These are phyloP conservation scores for Sinohyriopsis cumingii DNA, from an alignment of 2,888 invertebrate genomes.

Conservation along the genomic window DNA sequence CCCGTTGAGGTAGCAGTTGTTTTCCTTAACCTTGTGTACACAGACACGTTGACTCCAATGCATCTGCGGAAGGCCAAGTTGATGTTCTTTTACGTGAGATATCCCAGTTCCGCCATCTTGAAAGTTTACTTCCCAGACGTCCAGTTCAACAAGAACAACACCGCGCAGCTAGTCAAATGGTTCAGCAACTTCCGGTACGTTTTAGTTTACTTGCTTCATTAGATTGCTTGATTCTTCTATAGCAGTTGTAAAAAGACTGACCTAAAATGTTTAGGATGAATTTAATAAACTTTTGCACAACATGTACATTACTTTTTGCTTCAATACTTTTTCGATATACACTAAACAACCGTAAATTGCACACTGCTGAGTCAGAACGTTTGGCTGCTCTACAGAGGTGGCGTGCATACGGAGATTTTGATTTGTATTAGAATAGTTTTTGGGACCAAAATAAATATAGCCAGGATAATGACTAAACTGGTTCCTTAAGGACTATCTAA, in stretches of 20 bases:
- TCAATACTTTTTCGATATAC: no score
- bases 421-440: no score
- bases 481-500: background rate
- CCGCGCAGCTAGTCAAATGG: conserved; percentile 99
- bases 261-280: no score
- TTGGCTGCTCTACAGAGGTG: no score
- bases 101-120: conserved; percentile 98
- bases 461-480: background rate
- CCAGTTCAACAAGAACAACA: conserved; percentile 99
- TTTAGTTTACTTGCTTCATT: no score
- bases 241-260: no score
- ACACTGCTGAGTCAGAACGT: no score
- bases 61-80: conserved; percentile 99
- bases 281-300: no score
- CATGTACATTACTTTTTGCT: no score
- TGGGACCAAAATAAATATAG: background rate
- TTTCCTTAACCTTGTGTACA: conserved; percentile 40
- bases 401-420: no score
- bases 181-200: conserved; percentile 99
- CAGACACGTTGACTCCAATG: conserved; percentile 94
- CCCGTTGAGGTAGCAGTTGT: background rate
- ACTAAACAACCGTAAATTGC: no score
- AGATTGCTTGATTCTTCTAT: no score
- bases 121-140: conserved; percentile 99
- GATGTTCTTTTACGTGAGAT: conserved; percentile 99